These are phyloP conservation scores for Drosophila subquinaria DNA, from an alignment of 2,888 invertebrate species.

Conservation along the genomic window DNA sequence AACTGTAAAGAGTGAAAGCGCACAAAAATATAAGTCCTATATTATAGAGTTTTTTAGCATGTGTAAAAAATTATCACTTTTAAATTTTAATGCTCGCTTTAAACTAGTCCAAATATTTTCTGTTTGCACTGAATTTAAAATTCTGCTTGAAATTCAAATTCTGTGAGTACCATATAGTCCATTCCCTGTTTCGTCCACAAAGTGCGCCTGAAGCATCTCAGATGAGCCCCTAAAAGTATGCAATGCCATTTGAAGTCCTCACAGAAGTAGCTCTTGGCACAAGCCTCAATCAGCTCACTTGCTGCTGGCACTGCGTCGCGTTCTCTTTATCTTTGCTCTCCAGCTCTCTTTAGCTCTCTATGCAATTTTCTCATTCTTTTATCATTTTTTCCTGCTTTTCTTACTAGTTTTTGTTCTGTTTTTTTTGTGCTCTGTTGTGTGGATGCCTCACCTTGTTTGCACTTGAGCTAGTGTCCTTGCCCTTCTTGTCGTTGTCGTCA, in stretches of 20 bases:
- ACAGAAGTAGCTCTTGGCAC: constrained; percentile 54
- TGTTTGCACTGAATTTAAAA: constrained; percentile 26
- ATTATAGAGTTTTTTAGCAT: constrained; percentile 3
- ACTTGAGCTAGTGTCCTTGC: constrained; percentile 66
- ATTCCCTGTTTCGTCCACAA: constrained; percentile 7
- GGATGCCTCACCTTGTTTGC: constrained; percentile 60
- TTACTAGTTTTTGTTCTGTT: constrained; percentile 5
- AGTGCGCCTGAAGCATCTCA: constrained; percentile 30
- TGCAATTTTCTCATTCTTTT: constrained; percentile 4
- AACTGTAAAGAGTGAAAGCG: constrained; percentile 53
- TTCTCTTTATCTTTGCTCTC: constrained; percentile 35
- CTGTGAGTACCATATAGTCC: neutral
- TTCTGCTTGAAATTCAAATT: constrained; percentile 23
- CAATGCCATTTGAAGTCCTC: constrained; percentile 54
- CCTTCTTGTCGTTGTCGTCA: constrained; percentile 56
- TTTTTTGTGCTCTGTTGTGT: constrained; percentile 21
- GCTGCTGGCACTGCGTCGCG: constrained; percentile 40
- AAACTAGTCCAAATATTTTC: neutral
- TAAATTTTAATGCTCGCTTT: neutral
- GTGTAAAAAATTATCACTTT: neutral
- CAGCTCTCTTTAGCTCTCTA: constrained; percentile 6
- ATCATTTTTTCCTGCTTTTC: constrained; percentile 26
- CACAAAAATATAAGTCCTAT: constrained; percentile 15
- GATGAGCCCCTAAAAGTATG: constrained; percentile 39
- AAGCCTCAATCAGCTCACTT: constrained; percentile 53